These are phyloP conservation scores for Odontamblyopus rebecca DNA, from an alignment of 2,797 vertebrate genomes.

Conservation along the genomic window DNA sequence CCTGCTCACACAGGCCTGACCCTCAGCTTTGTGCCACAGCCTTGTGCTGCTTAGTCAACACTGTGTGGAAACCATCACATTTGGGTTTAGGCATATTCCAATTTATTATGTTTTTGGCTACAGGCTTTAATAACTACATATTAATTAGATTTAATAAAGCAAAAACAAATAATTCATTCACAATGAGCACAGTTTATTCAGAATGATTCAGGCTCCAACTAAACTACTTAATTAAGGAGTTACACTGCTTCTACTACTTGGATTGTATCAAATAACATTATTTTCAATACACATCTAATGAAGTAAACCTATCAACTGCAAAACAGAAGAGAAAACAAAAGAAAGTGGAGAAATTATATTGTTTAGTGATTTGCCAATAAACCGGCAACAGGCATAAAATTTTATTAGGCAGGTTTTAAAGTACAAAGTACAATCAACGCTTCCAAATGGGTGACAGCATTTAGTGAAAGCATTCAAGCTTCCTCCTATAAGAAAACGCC, in stretches of 20 bases:
- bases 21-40: conserved; percentile 22
- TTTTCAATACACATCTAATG: too few species aligned
- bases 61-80: conserved; percentile 17
- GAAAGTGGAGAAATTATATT: background rate
- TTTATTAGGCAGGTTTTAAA: background rate
- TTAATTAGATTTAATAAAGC: too few species aligned
- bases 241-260: too few species aligned
- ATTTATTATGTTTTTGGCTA: background rate
- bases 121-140: too few species aligned
- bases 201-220: too few species aligned
- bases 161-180: too few species aligned
- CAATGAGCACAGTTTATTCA: too few species aligned
- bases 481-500: conserved; percentile 58
- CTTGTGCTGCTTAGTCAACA: conserved; percentile 30
- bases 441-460: conserved; percentile 59
- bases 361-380: background rate
- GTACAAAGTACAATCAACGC: conserved; percentile 12
- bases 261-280: too few species aligned
- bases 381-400: background rate
- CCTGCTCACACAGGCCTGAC: conserved; percentile 30
- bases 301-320: background rate
- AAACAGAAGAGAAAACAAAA: background rate
- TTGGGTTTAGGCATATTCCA: background rate
- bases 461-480: conserved; percentile 43
- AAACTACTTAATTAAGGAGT: too few species aligned